Evolutionary conservation across 2,113 vertebrate species (phyloP), one percentile per base, ranked within the genome.

Genomic region (Misgurnus anguillicaudatus): DNA sequence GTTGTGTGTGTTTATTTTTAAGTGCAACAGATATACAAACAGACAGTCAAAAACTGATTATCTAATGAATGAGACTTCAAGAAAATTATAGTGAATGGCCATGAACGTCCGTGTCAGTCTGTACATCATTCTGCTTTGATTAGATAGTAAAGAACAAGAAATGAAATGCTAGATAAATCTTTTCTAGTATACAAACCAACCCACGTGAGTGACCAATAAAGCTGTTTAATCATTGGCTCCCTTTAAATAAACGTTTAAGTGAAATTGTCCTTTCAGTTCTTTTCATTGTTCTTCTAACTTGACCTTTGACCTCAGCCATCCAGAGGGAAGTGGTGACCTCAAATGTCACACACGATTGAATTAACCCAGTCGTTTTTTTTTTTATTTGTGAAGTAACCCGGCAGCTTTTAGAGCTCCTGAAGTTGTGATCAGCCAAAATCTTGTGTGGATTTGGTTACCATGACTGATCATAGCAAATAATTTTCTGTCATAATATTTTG

Each of bases 261-360:
- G 57, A 57, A 72, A 36, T 55, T 61, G 9, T 31, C 31, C 19
- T 19, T 55, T 19, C 6, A 11, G 4, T 55, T 36, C n/a, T 41
- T 74, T 70, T 61, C 10, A 75, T 55, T 72, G 61, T 67, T 39
- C n/a, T 16, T 72, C 19, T 68, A 41, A 24, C 24, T 64, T 75
- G 36, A 81, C 24, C 71, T 71, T 53, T 71, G 66, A 72, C 83
- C 79, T 16, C 24, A n/a, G 65, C 47, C 6, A 47, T 61, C 51
- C 10, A 68, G 64, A 75, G 57, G 60, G 69, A 79, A 79, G 60
- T 19, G 6, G 39, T 42, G 41, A 76, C 72, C 82, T 4, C 0
- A 41, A 38, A 83, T 68, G 72, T 38, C 77, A 76, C 13, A 13
- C 21, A 51, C 41, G 48, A 71, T 24, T 36, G 31, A 48, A 75